Evolutionary conservation across 2,888 invertebrate genomes (phyloP).

Genomic region (Endotricha flammealis): DNA sequence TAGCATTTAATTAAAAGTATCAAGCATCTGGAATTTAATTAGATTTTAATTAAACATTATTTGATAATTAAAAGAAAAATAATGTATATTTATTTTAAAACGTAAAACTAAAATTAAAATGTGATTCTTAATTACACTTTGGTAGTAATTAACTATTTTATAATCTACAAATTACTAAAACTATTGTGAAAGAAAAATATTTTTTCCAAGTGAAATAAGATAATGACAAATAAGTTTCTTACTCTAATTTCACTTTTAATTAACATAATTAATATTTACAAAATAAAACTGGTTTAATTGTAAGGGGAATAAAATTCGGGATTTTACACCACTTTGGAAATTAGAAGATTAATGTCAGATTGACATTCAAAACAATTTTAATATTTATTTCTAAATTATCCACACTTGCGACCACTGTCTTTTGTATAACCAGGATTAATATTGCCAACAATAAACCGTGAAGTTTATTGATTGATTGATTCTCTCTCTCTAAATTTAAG

Average conservation of each 20-base stretch:
- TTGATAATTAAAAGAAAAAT: constrained; percentile 9
- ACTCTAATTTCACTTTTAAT: constrained; percentile 22
- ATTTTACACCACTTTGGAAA: too few species aligned
- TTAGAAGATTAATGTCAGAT: too few species aligned
- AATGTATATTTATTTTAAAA: too few species aligned
- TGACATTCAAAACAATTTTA: too few species aligned
- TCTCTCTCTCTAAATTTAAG: too few species aligned
- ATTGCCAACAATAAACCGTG: too few species aligned
- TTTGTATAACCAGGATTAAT: too few species aligned
- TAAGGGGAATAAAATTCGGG: constrained; percentile 12
- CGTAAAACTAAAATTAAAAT: constrained; percentile 37
- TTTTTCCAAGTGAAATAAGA: constrained; percentile 6
- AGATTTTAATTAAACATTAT: constrained; percentile 26
- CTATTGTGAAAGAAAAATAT: constrained; percentile 39
- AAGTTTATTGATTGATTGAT: too few species aligned
- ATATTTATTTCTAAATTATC: too few species aligned
- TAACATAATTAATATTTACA: constrained; percentile 34
- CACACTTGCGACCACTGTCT: too few species aligned
- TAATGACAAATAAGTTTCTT: constrained; percentile 13
- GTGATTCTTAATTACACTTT: constrained; percentile 74
- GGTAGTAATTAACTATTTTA: constrained; percentile 69
- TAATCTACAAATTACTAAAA: constrained; percentile 33
- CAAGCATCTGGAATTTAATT: constrained; percentile 12
- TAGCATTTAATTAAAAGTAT: not conserved
- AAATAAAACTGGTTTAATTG: constrained; percentile 12